These are phyloP conservation scores for Cnemophilus loriae DNA, from an alignment of 2,113 vertebrate genomes.

Conservation along the genomic window DNA sequence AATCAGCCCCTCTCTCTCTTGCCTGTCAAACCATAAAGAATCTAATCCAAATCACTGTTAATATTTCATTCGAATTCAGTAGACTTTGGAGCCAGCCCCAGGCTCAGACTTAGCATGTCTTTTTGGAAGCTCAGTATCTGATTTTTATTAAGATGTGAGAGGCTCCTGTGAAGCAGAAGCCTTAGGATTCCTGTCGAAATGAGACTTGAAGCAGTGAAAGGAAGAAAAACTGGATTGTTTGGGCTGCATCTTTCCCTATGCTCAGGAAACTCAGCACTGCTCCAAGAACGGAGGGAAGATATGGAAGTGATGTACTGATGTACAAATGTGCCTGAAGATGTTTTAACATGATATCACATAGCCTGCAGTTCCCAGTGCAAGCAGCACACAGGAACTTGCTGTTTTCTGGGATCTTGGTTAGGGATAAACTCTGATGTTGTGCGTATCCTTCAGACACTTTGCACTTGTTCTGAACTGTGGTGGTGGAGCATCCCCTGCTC, in stretches of 20 bases:
- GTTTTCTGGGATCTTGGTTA: background rate
- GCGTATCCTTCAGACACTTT: background rate
- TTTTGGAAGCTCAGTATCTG: slow-evolving; percentile 35
- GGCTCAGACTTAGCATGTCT: slow-evolving; percentile 39
- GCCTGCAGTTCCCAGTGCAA: background rate
- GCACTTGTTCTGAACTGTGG: background rate
- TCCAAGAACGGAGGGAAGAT: background rate
- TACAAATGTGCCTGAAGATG: background rate
- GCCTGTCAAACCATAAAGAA: background rate
- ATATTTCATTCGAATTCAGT: slow-evolving; percentile 14
- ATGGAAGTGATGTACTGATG: background rate
- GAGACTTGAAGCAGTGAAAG: background rate
- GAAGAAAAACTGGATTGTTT: background rate
- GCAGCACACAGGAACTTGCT: background rate
- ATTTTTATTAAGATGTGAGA: slow-evolving; percentile 57
- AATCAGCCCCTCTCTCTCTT: slow-evolving; percentile 12
- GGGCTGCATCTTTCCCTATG: background rate
- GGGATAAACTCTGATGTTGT: background rate
- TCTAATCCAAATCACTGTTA: slow-evolving; percentile 48
- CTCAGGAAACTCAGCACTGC: background rate
- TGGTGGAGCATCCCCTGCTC: background rate
- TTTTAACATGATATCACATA: background rate
- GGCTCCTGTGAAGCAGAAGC: slow-evolving; percentile 35
- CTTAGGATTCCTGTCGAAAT: background rate
- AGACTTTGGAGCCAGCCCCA: slow-evolving; percentile 44